These are phyloP conservation scores for Cydia fagiglandana DNA, from an alignment of 1,140 invertebrate species.

Conservation along the genomic window DNA sequence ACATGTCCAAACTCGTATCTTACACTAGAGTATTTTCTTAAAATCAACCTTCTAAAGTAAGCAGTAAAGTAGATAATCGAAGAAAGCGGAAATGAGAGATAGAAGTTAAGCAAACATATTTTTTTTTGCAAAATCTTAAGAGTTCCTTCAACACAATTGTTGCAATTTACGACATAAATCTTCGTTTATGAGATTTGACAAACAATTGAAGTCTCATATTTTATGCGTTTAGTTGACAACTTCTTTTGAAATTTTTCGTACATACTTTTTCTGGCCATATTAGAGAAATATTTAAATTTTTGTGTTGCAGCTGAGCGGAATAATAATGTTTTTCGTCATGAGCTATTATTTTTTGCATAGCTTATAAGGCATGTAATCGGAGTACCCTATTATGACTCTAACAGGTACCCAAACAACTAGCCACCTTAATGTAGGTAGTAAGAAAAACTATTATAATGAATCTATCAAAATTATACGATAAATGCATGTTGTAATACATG, in stretches of 20 bases:
- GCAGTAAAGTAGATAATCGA: neutral
- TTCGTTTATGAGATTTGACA: conserved; percentile 30
- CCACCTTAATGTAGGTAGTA: too few relatives aligned
- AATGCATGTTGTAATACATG: too few relatives aligned
- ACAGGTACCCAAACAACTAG: too few relatives aligned
- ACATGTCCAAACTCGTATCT: neutral
- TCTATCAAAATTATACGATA: too few relatives aligned
- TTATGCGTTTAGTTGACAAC: conserved; percentile 26
- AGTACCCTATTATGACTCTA: neutral
- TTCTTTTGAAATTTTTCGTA: conserved; percentile 17
- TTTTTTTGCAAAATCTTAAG: neutral
- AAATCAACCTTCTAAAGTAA: neutral
- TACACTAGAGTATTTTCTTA: neutral
- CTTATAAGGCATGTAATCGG: neutral
- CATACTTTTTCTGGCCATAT: neutral
- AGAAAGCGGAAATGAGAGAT: neutral
- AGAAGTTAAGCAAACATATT: neutral
- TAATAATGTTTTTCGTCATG: conserved; percentile 11
- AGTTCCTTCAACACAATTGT: conserved; percentile 34
- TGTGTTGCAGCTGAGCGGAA: neutral
- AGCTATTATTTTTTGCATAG: neutral
- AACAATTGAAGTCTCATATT: conserved; percentile 22
- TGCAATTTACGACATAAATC: conserved; percentile 38
- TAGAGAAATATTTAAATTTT: conserved; percentile 1
- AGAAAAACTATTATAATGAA: too few relatives aligned